Evolutionary conservation across 2,888 invertebrate species (phyloP).

Genomic region (Nomada fucata): DNA sequence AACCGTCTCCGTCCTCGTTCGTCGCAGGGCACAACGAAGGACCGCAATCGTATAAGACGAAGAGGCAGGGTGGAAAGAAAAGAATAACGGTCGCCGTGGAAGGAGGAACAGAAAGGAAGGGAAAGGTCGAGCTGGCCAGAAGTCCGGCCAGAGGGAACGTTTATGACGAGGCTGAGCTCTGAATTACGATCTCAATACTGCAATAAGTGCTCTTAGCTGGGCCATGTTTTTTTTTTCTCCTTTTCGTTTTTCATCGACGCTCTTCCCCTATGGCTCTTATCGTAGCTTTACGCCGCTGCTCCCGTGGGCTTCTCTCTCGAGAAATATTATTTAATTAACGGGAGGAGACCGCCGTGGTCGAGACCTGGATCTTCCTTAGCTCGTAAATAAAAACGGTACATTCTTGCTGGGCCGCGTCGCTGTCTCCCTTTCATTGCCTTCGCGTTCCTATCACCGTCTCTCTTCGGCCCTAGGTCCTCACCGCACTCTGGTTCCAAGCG

Average conservation of each 20-base stretch:
- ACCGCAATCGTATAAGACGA: not conserved
- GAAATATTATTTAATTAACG: slow-evolving; percentile 84
- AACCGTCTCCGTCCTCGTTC: not conserved
- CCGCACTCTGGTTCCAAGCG: not conserved
- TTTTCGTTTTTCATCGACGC: slow-evolving; percentile 58
- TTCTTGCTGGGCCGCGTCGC: slow-evolving; percentile 32
- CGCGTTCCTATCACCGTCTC: not conserved
- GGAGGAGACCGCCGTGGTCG: slow-evolving; percentile 67
- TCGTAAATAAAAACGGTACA: slow-evolving; percentile 76
- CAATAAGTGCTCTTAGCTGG: slow-evolving; percentile 81
- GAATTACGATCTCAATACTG: slow-evolving; percentile 83
- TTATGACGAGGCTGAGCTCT: slow-evolving; percentile 79
- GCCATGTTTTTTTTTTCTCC: slow-evolving; percentile 72
- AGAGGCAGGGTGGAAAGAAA: not conserved
- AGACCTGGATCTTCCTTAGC: slow-evolving; percentile 70
- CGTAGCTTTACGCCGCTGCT: slow-evolving; percentile 70
- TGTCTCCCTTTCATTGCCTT: not conserved
- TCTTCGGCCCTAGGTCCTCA: slow-evolving; percentile 1
- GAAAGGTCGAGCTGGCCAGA: slow-evolving; percentile 60
- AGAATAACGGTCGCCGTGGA: slow-evolving; percentile 10
- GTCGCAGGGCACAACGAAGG: not conserved
- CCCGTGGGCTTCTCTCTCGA: slow-evolving; percentile 72
- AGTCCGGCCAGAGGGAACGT: slow-evolving; percentile 74
- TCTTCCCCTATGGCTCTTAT: slow-evolving; percentile 61
- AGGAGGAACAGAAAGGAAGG: slow-evolving; percentile 25